Base-by-base conservation (phyloP, 2,113 vertebrate genomes). In the Sylvietta virens region DNA sequence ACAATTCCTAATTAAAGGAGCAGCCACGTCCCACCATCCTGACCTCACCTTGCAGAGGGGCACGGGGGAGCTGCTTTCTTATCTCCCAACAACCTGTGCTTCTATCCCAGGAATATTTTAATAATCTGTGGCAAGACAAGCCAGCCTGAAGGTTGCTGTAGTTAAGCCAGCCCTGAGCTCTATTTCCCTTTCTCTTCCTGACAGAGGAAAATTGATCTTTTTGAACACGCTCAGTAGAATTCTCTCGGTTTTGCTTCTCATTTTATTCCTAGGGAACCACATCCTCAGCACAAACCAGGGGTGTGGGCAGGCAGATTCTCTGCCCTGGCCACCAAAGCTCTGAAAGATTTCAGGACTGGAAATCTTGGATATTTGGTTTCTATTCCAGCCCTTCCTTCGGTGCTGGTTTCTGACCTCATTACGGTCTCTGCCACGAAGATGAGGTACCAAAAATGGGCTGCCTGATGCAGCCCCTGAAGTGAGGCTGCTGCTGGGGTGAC, bases 401-500 rank as follows among this genome's bases (percentile, higher is more conserved):
- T 33, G 84, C 87, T 86, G 88, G 7, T 85, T 90, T 61, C 84
- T 33, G 56, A 23, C 53, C 73, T 95, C 96, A 42, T 87, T 80
- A 54, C 8, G 13, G 57, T 48, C 61, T 90, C 64, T 74, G 60
- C 85, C 13, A 69, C 8, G 9, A 94, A 50, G 58, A 35, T 12
- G 77, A 96, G 86, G 92, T 26, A 53, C 88, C 79, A 30, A 83
- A 91, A 89, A 84, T 62, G 33, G 58, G 77, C 88, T 79, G 77
- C 82, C 54, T 91, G 72, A 18, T 70, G 53, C 35, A 79, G 88
- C 28, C 66, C 86, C 77, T 85, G 85, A 96, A 95, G 78, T 78
- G 58, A 7, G 23, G 77, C 45, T 64, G 74, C 10, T 87, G 78
- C 73, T 27, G 50, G 56, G 65, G 80, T 94, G 96, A 96, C 96